Evolutionary conservation across 2,113 vertebrate genomes (phyloP).

Genomic region (Delphinus delphis): DNA sequence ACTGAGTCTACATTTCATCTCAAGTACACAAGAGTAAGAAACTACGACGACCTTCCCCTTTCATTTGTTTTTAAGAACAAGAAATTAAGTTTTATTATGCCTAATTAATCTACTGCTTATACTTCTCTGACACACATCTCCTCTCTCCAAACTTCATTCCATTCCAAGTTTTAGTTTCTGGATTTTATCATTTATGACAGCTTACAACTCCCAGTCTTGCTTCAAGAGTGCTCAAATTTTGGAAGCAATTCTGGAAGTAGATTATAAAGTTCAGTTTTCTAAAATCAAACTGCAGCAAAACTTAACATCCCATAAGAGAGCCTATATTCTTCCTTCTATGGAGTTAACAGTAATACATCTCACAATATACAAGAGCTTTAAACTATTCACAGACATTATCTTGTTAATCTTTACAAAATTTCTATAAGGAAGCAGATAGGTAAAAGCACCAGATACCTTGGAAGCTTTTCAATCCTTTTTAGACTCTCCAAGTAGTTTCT

Average conservation of each 20-base stretch:
- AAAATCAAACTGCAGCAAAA: constrained; percentile 31
- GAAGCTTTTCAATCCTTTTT: constrained; percentile 32
- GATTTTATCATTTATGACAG: constrained; percentile 70
- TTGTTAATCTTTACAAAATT: constrained; percentile 48
- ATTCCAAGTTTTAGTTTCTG: constrained; percentile 38
- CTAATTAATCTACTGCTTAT: constrained; percentile 43
- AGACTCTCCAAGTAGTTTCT: constrained; percentile 13
- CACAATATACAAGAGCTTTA: constrained; percentile 34
- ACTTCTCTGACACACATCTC: constrained; percentile 15
- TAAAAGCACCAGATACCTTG: background rate
- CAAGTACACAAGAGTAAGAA: constrained; percentile 52
- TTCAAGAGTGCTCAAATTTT: constrained; percentile 41
- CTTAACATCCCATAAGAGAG: background rate
- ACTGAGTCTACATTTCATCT: constrained; percentile 58
- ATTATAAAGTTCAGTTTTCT: constrained; percentile 38
- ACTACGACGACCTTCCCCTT: constrained; percentile 30
- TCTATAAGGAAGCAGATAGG: background rate
- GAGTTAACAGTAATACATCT: constrained; percentile 18
- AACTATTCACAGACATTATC: constrained; percentile 22
- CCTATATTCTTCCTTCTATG: background rate
- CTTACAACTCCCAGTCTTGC: constrained; percentile 64
- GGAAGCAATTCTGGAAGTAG: constrained; percentile 59
- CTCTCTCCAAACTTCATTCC: constrained; percentile 49
- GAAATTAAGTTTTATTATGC: constrained; percentile 57
- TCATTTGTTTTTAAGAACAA: constrained; percentile 53